Conservation (phyloP, 2,797 vertebrate genomes). For the Labroides dimidiatus region DNA sequence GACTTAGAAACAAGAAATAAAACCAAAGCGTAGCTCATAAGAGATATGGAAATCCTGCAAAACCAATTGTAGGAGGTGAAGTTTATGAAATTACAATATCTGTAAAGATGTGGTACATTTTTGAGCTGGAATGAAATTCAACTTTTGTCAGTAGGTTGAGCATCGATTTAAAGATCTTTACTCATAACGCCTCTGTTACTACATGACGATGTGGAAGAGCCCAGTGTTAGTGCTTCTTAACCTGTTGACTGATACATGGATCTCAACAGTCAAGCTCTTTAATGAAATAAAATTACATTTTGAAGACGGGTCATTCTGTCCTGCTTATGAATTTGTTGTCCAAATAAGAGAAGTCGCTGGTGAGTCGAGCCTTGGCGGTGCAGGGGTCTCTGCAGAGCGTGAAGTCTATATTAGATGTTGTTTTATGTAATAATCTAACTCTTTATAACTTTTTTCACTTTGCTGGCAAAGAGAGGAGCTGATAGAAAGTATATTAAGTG, state of each 20-base stretch:
- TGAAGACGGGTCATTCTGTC: background rate
- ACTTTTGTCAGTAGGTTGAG: no score
- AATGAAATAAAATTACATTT: conserved; percentile 6
- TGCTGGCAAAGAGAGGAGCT: conserved; percentile 23
- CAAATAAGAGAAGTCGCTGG: conserved; percentile 3
- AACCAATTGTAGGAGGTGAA: no score
- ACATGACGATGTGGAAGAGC: background rate
- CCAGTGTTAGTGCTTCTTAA: background rate
- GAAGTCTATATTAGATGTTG: conserved; percentile 50
- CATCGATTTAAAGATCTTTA: no score
- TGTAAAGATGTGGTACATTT: no score
- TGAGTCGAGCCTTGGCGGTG: conserved; percentile 11
- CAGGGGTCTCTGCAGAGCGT: conserved; percentile 36
- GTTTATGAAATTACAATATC: no score
- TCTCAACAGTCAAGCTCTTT: no score
- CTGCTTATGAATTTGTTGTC: conserved; percentile 14
- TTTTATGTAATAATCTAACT: conserved; percentile 47
- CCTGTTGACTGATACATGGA: background rate
- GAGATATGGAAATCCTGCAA: no score
- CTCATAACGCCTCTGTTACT: background rate
- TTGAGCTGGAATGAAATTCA: no score
- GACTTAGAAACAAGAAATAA: no score
- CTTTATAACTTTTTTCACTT: conserved; percentile 24
- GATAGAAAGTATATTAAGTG: conserved; percentile 4
- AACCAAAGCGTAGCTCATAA: no score